These are phyloP conservation scores for Chelonus formosanus DNA, from an alignment of 2,888 invertebrate genomes.

Conservation along the genomic window DNA sequence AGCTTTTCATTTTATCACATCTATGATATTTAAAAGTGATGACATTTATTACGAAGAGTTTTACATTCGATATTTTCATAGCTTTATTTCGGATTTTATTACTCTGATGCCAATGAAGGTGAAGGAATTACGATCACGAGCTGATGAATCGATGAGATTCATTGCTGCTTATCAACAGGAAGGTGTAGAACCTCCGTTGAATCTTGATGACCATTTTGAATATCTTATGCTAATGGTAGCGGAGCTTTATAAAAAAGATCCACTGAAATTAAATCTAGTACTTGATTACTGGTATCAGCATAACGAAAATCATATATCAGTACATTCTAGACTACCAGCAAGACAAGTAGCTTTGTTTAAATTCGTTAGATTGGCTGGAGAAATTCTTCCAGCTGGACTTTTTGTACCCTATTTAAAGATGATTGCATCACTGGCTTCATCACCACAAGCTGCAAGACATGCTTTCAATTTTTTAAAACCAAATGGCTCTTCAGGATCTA, in stretches of 20 bases:
- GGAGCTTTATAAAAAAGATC: constrained; percentile 80
- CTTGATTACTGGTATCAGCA: constrained; percentile 84
- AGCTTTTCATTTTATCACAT: constrained; percentile 83
- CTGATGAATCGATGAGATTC: constrained; percentile 88
- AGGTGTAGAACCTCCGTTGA: constrained; percentile 80
- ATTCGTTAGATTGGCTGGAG: constrained; percentile 89
- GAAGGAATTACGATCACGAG: constrained; percentile 81
- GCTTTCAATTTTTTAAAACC: constrained; percentile 82
- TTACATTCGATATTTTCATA: constrained; percentile 83
- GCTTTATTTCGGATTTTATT: constrained; percentile 89
- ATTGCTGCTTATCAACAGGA: constrained; percentile 79
- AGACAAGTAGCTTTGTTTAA: constrained; percentile 85
- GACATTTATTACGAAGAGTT: constrained; percentile 80
- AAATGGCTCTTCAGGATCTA: constrained; percentile 68
- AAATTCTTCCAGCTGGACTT: constrained; percentile 82
- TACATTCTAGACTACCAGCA: constrained; percentile 64
- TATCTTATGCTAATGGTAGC: constrained; percentile 82
- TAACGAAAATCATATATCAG: constrained; percentile 60
- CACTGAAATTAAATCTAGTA: constrained; percentile 74
- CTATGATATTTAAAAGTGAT: constrained; percentile 76
- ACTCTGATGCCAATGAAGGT: constrained; percentile 92
- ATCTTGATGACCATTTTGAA: constrained; percentile 82
- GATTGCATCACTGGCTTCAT: constrained; percentile 82
- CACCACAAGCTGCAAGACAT: constrained; percentile 78
- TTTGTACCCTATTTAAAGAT: constrained; percentile 89